These are phyloP conservation scores for Sardinella longiceps DNA, from an alignment of 2,797 vertebrate species.

Conservation along the genomic window DNA sequence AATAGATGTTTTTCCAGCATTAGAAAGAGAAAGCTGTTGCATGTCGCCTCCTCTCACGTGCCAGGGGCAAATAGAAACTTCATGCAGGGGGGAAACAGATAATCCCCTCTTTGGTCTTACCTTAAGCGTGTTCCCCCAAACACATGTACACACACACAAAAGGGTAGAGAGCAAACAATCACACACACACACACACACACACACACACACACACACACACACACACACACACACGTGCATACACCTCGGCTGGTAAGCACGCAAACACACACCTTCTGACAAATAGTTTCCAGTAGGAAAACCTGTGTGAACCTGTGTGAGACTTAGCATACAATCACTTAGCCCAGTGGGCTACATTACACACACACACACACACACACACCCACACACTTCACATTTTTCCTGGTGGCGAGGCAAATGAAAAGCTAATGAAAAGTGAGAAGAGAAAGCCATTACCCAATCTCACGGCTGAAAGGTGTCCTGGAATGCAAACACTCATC, in stretches of 20 bases:
- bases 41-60: neutral
- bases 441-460: conserved; percentile 41
- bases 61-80: neutral
- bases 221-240: neutral
- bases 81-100: neutral
- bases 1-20: neutral
- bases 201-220: neutral
- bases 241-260: neutral
- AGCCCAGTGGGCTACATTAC: neutral
- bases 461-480: conserved; percentile 39
- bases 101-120: neutral
- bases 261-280: neutral
- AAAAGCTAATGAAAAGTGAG: conserved; percentile 27
- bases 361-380: conserved; percentile 28
- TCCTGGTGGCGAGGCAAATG: neutral
- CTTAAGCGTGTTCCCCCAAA: neutral
- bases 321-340: neutral
- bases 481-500: conserved; percentile 47
- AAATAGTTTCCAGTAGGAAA: neutral
- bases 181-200: neutral
- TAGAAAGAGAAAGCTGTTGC: neutral
- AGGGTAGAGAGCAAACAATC: neutral
- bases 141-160: neutral
- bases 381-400: conserved; percentile 23
- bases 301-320: neutral